These are phyloP conservation scores for Megaustenia siamemsis DNA, from an alignment of 2,888 invertebrate genomes.

Conservation along the genomic window DNA sequence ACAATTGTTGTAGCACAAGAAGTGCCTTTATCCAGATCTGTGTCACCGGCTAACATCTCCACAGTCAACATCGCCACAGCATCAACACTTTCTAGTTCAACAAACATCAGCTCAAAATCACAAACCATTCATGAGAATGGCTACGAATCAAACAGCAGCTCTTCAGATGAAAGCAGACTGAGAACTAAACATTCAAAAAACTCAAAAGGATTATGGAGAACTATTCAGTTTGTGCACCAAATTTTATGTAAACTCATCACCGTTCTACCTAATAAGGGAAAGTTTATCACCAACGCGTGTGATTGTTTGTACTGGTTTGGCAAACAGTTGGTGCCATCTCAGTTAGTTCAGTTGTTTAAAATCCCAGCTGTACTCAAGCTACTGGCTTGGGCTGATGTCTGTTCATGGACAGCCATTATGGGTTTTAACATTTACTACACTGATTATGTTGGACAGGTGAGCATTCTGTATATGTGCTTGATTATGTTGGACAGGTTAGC, in stretches of 20 bases:
- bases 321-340: constrained; percentile 62
- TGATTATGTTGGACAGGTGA: constrained; percentile 92
- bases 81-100: neutral
- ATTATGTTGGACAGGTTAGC: too few relatives aligned
- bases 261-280: constrained; percentile 1
- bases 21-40: constrained; percentile 83
- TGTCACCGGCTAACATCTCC: neutral
- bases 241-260: neutral
- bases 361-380: constrained; percentile 92
- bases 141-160: constrained; percentile 36
- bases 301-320: constrained; percentile 34
- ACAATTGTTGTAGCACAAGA: constrained; percentile 94
- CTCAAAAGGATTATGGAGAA: neutral
- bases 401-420: constrained; percentile 98
- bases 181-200: neutral
- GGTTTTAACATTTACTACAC: constrained; percentile 97
- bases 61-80: neutral
- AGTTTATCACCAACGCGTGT: neutral
- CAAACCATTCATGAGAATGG: constrained; percentile 29
- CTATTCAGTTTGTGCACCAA: neutral
- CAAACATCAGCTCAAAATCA: neutral
- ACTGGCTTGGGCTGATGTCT: constrained; percentile 94
- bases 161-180: constrained; percentile 21
- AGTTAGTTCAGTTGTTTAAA: constrained; percentile 77
- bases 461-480: too few relatives aligned